Percentiles rank a stretch among this genome's conserved stretches.
Evolutionary conservation across 1,140 invertebrate species (phyloP).

Genomic region (Muscidifurax raptorellus): DNA sequence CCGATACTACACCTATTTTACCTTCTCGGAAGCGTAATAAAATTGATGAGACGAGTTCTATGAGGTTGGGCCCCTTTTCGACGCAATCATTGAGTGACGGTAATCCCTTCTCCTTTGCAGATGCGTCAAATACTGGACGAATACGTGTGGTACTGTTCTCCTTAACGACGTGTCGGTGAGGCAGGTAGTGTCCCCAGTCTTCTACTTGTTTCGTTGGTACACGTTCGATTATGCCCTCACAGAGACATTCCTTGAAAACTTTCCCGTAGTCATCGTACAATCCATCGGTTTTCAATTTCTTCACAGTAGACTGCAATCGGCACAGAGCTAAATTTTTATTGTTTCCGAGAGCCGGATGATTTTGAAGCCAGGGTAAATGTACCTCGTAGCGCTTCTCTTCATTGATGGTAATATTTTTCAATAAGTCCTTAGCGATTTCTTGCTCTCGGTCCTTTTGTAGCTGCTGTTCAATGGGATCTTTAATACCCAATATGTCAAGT

Average conservation of each 20-base stretch:
- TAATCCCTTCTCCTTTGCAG: too few species aligned
- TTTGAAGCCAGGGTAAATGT: slow-evolving; percentile 62
- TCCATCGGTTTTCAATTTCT: slow-evolving; percentile 54
- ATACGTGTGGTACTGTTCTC: too few species aligned
- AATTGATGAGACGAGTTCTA: slow-evolving; percentile 67
- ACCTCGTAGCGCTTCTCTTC: slow-evolving; percentile 61
- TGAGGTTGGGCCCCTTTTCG: slow-evolving; percentile 67
- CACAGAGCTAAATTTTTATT: slow-evolving; percentile 46
- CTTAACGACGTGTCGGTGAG: too few species aligned
- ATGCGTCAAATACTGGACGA: too few species aligned
- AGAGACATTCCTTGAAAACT: slow-evolving; percentile 61
- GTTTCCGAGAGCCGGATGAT: slow-evolving; percentile 51
- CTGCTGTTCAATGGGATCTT: slow-evolving; percentile 60
- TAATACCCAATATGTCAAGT: slow-evolving; percentile 62
- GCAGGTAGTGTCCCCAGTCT: slow-evolving; percentile 50
- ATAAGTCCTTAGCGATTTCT: slow-evolving; percentile 8
- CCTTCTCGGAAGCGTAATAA: slow-evolving; percentile 66
- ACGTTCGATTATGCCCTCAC: slow-evolving; percentile 55
- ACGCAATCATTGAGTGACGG: too few species aligned
- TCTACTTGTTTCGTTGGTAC: slow-evolving; percentile 45
- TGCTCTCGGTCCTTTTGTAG: neutral
- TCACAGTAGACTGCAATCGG: slow-evolving; percentile 45
- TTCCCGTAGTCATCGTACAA: slow-evolving; percentile 61
- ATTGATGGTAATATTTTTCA: slow-evolving; percentile 17
- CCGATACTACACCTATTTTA: slow-evolving; percentile 65